These are phyloP conservation scores for Actinopyga echinites DNA, from an alignment of 53 echinoderm and acorn worm species.

Conservation along the genomic window DNA sequence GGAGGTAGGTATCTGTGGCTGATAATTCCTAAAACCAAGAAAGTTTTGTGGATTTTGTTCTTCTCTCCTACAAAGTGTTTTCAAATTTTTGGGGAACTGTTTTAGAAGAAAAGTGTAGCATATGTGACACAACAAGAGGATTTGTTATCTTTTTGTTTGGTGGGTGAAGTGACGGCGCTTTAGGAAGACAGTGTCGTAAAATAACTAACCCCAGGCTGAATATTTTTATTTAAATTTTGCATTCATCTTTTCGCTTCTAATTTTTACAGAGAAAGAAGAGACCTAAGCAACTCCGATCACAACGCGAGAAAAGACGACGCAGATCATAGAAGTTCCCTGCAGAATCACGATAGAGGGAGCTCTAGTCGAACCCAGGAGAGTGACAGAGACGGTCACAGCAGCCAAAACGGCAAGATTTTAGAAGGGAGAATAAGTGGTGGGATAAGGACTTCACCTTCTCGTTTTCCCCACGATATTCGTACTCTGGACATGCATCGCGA, in stretches of 20 bases:
- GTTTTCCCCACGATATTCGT: constrained; percentile 58
- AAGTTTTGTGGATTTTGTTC: too few relatives aligned
- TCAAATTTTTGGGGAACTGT: too few relatives aligned
- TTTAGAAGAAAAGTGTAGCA: too few relatives aligned
- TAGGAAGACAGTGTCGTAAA: too few relatives aligned
- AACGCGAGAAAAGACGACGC: constrained; percentile 21
- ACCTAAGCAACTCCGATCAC: constrained; percentile 13
- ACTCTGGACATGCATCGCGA: constrained; percentile 51
- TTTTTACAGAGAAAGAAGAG: constrained; percentile 18
- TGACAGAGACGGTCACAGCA: constrained; percentile 1
- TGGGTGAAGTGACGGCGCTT: too few relatives aligned
- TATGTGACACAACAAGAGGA: too few relatives aligned
- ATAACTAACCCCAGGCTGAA: too few relatives aligned
- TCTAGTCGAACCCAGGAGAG: constrained; percentile 9
- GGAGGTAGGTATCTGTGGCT: too few relatives aligned
- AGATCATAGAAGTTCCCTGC: constrained; percentile 50
- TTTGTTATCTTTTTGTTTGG: too few relatives aligned
- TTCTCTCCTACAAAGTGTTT: too few relatives aligned
- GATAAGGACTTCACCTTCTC: constrained; percentile 52
- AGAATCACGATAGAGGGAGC: constrained; percentile 57
- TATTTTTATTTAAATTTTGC: background rate
- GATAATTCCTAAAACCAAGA: too few relatives aligned
- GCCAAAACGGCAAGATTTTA: constrained; percentile 14
- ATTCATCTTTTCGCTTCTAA: background rate
- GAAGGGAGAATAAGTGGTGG: constrained; percentile 40